Evolutionary conservation across 2,888 invertebrate species (phyloP), one percentile per base, ranked within the genome.

Genomic region (Agapetus fuscipes): DNA sequence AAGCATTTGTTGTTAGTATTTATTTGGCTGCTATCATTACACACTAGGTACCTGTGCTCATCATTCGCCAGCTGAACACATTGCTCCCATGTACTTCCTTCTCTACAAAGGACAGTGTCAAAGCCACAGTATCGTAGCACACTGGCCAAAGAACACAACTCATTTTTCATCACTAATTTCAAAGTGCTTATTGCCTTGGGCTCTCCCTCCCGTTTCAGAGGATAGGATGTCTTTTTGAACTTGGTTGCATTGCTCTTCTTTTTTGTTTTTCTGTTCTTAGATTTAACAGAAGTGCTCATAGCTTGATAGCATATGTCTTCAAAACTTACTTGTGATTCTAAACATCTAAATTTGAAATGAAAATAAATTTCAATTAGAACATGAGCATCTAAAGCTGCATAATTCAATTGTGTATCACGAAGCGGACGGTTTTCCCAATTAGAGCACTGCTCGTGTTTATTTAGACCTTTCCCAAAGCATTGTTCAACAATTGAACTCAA

Each of bases 371-470:
- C 78, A 50, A 94, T 58, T 40, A 95, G 67, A 52, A 91, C 89
- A 64, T 78, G 82, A 1, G 93, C 90, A 71, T 95, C 94, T 36
- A 90, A 61, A 20, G 91, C 90, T 43, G 90, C 90, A 68, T 91
- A 91, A 29, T 68, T 60, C 41, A 88, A 73, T 66, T 93, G 91
- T 43, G 80, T 79, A 28, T 72, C 66, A 32, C 89, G 64, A 35
- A 93, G 56, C 7, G 91, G 91, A 49, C 91, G 70, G 50, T 80
- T 74, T 54, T 88, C 85, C 91, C 91, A 93, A 60, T 91, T 88
- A 0, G 89, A 89, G 62, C 88, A 86, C 55, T 90, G 90, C 62
- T 91, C 87, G n/a, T 79, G 77, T 61, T 93, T 93, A 60, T 87
- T 78, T 28, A 93, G 61, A 30, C 80, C 78, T 37, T 74, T 65